Percentiles rank a stretch among this genome's conserved stretches.
These are phyloP conservation scores for Notothenia rossii DNA, from an alignment of 2,113 vertebrate genomes.

Conservation along the genomic window DNA sequence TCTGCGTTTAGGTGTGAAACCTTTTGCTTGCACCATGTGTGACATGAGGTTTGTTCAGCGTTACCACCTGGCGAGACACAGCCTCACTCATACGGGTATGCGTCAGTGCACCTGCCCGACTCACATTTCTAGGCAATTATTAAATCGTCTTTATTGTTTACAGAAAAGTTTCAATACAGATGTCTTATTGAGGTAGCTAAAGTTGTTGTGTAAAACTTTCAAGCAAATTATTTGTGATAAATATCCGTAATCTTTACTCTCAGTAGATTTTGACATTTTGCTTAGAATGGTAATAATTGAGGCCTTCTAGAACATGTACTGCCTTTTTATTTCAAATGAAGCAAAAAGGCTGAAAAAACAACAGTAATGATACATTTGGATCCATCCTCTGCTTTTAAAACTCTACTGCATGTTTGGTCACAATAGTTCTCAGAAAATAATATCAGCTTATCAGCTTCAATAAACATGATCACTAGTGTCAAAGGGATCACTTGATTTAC, in stretches of 20 bases:
- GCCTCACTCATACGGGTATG: constrained; percentile 87
- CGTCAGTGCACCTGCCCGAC: constrained; percentile 67
- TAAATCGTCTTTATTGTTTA: constrained; percentile 6
- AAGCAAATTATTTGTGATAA: background rate
- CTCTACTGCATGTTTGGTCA: background rate
- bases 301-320: background rate
- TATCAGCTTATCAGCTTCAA: background rate
- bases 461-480: background rate
- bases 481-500: background rate
- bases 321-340: background rate
- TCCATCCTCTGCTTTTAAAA: background rate
- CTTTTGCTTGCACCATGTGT: constrained; percentile 85
- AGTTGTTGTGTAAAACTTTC: background rate
- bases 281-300: background rate
- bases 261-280: background rate
- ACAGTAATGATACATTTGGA: background rate
- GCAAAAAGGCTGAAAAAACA: background rate
- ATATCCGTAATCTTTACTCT: background rate
- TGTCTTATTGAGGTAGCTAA: background rate
- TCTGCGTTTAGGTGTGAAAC: constrained; percentile 86
- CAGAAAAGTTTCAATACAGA: background rate
- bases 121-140: constrained; percentile 44
- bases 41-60: constrained; percentile 87
- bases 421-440: background rate
- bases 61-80: constrained; percentile 87